Conservation (phyloP, 2,888 invertebrate species). For the Campoletis raptor region DNA sequence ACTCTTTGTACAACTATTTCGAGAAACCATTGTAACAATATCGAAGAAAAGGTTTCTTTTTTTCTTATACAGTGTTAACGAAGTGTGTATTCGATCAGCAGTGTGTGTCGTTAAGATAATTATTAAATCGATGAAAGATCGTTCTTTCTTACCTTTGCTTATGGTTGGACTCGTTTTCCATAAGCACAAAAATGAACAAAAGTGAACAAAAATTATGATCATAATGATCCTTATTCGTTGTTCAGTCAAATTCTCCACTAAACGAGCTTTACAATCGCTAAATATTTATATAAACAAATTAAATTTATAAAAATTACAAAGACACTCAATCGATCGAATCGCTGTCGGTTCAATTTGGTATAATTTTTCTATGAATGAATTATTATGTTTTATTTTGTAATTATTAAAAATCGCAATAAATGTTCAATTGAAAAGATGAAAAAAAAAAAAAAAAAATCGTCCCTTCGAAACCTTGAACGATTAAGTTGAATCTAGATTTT, state of each 20-base stretch:
- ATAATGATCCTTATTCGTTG: no score
- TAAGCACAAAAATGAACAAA: neutral
- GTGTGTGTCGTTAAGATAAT: conserved; percentile 29
- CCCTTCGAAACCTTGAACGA: neutral
- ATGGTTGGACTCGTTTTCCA: neutral
- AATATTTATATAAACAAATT: no score
- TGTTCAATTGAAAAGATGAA: neutral
- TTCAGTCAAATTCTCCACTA: no score
- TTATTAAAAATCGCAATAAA: no score
- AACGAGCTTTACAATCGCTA: no score
- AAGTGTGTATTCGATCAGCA: neutral
- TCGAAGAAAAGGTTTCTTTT: conserved; percentile 4
- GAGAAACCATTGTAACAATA: conserved; percentile 2
- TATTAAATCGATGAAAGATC: conserved; percentile 67
- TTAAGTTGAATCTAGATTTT: neutral
- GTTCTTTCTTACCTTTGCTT: neutral
- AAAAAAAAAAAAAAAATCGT: neutral
- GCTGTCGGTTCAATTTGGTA: no score
- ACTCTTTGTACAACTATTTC: conserved; percentile 68
- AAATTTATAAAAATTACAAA: no score
- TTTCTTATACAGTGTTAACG: neutral
- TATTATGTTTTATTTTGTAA: no score
- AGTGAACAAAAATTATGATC: neutral
- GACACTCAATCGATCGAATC: no score
- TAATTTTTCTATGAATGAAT: no score